Conservation (phyloP, 2,113 vertebrate species). For the Pterocles burchelli region DNA sequence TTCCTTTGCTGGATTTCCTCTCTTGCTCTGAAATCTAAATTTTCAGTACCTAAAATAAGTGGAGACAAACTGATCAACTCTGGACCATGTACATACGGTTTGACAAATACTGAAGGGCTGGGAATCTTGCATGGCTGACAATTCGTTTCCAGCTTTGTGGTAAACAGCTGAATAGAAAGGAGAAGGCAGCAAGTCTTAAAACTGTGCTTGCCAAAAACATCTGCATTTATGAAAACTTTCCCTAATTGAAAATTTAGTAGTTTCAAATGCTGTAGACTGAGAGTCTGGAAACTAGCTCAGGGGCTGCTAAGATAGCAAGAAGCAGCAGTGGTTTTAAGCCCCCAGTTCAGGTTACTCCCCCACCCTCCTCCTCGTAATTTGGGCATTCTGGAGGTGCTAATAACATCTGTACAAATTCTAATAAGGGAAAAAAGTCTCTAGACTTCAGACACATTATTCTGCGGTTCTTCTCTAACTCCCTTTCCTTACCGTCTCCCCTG, state of each 20-base stretch:
- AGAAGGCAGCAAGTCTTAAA: conserved; percentile 15
- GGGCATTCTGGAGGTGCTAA: conserved; percentile 2
- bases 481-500: not conserved
- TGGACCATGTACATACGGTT: not conserved
- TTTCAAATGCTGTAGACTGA: conserved; percentile 45
- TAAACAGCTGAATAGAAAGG: conserved; percentile 45
- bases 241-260: conserved; percentile 42
- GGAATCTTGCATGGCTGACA: not conserved
- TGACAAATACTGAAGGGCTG: not conserved
- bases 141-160: conserved; percentile 22
- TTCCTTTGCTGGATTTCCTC: not conserved
- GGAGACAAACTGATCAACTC: not conserved
- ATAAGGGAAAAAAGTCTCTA: not conserved
- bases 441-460: conserved; percentile 5
- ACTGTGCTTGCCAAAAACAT: conserved; percentile 19
- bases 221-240: conserved; percentile 49
- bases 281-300: conserved; percentile 17
- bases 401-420: not conserved
- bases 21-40: not conserved
- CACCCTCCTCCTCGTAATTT: not conserved
- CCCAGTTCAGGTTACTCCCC: not conserved
- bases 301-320: conserved; percentile 12
- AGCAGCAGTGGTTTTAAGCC: not conserved
- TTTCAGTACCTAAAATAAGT: not conserved
- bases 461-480: not conserved